Conservation (phyloP, 2,888 invertebrate species). For the Drosophila nr. medialis region DNA sequence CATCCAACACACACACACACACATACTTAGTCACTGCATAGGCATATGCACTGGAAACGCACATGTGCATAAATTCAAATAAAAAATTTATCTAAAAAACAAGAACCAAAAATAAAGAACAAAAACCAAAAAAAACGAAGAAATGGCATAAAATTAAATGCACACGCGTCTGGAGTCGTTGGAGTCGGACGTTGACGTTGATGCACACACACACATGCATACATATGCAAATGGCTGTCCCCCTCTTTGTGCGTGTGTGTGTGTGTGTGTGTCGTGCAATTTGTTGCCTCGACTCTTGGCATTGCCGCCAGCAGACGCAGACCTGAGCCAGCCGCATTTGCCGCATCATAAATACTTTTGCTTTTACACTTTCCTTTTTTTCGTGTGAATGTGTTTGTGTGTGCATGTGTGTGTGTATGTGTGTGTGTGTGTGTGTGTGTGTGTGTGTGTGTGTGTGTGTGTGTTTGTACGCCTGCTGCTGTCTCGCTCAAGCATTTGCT, state of each 20-base stretch:
- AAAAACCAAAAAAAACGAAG: conserved; percentile 21
- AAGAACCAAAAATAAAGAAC: conserved; percentile 33
- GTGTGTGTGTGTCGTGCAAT: conserved; percentile 44
- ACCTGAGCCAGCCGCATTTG: conserved; percentile 63
- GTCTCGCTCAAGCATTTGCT: not conserved
- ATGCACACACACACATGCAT: conserved; percentile 32
- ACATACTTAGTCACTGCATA: conserved; percentile 2
- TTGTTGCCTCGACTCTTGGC: conserved; percentile 33
- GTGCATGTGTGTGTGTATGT: not conserved
- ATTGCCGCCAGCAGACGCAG: conserved; percentile 36
- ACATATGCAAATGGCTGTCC: conserved; percentile 20
- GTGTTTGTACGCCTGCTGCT: not conserved
- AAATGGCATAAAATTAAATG: conserved; percentile 22
- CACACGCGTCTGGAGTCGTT: conserved; percentile 57
- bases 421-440: not conserved
- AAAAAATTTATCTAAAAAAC: conserved; percentile 69
- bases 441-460: conserved; percentile 2
- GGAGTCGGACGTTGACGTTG: conserved; percentile 67
- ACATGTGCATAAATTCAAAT: conserved; percentile 70
- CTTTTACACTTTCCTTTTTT: conserved; percentile 78
- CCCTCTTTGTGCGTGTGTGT: conserved; percentile 11
- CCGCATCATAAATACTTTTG: conserved; percentile 77
- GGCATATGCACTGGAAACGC: conserved; percentile 34
- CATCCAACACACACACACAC: conserved; percentile 9
- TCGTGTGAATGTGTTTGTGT: not conserved